Evolutionary conservation across 2,888 invertebrate species (phyloP), one percentile per base, ranked within the genome.

Genomic region (Apamea crenata): DNA sequence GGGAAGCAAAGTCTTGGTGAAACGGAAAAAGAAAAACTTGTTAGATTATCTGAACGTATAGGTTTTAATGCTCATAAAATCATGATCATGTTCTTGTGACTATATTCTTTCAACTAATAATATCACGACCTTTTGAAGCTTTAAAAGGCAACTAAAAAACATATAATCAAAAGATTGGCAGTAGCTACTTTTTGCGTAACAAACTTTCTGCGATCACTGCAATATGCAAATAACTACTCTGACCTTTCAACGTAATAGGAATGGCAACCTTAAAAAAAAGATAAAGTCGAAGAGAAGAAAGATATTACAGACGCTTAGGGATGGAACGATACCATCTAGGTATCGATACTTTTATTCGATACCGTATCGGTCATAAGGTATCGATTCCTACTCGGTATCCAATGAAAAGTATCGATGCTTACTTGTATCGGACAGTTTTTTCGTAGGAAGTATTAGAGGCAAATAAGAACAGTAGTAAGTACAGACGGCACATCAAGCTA

Each of bases 231-330:
- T 72, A 66, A 56, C 56, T 16, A 66, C 32, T 21, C 44, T 83
- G 84, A 79, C 79, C 80, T 79, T 84, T 69, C 18, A 53, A 29
- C 25, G 1, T 44, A 53, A 59, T 78, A 18, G n/a, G 6, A 83
- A 83, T 12, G 25, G n/a, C 14, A 78, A 81, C 82, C 83, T 66
- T 40, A 10, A 78, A 25, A 78, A 56, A 77, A 66, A 81, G 25
- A 44, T 50, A 36, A 66, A 59, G 65, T 50, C 14, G n/a, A 67
- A 79, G n/a, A 50, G 47, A 56, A 75, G 47, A 84, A 79, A 80
- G 36, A 56, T 47, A 81, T 85, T 59, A 85, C 74, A 29, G 56
- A 32, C 21, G 25, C 56, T 47, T 47, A 47, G 47, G 47, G 47
- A 47, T 47, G 47, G 1, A 16, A 47, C 47, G 14, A 14, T 47